Evolutionary conservation across 2,113 vertebrate species (phyloP).

Genomic region (Damaliscus lunatus): DNA sequence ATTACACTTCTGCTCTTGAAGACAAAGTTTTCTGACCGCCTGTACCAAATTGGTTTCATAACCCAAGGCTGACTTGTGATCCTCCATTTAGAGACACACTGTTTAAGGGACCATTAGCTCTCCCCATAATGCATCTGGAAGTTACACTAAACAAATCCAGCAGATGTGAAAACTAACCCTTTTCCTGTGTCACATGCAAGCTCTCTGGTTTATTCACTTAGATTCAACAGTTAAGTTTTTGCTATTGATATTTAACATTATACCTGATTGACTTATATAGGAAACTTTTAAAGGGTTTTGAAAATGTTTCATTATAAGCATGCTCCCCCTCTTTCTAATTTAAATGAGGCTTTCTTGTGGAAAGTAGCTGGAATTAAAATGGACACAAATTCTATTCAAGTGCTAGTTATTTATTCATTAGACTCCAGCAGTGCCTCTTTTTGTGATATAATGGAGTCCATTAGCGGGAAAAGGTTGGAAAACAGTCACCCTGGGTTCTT

Average conservation of each 20-base stretch:
- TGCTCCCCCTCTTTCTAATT: slow-evolving; percentile 22
- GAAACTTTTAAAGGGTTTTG: slow-evolving; percentile 35
- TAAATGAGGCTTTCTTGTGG: slow-evolving; percentile 50
- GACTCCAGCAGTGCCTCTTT: slow-evolving; percentile 36
- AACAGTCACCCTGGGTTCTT: slow-evolving; percentile 17
- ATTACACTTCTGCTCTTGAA: background rate
- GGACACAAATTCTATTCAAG: slow-evolving; percentile 47
- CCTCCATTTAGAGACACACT: background rate
- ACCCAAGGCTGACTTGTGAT: background rate
- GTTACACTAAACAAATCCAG: background rate
- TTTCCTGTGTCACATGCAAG: background rate
- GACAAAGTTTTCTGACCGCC: background rate
- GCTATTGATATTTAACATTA: background rate
- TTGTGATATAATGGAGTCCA: slow-evolving; percentile 45
- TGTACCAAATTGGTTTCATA: background rate
- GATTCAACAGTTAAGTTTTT: background rate
- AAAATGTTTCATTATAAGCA: slow-evolving; percentile 13
- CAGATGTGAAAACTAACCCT: background rate
- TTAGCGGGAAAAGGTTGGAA: slow-evolving; percentile 29
- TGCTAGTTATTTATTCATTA: slow-evolving; percentile 65
- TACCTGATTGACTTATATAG: background rate
- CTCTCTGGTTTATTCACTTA: background rate
- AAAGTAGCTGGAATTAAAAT: slow-evolving; percentile 54
- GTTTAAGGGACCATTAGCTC: background rate
- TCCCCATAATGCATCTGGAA: background rate